Conservation (phyloP, 2,888 invertebrate genomes). For the Acrobasis consociella region DNA sequence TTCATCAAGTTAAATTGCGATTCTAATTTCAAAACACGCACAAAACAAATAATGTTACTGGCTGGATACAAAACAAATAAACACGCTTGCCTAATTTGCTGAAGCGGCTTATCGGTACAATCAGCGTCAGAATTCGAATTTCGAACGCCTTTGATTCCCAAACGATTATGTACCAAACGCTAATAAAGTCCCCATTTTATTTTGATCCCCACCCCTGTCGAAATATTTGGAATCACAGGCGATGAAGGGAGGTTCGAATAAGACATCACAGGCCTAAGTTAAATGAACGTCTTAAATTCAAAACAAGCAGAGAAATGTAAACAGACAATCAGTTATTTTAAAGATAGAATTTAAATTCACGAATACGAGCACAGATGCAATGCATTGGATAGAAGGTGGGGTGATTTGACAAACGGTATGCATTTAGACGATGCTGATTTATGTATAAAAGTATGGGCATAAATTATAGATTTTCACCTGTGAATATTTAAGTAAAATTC, state of each 20-base stretch:
- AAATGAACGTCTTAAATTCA: conserved; percentile 65
- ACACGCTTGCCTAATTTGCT: conserved; percentile 54
- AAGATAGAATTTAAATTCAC: conserved; percentile 64
- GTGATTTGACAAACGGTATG: conserved; percentile 69
- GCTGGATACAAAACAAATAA: conserved; percentile 50
- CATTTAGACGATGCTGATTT: conserved; percentile 42
- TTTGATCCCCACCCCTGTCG: conserved; percentile 41
- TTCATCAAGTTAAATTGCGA: conserved; percentile 3
- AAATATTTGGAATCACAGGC: conserved; percentile 33
- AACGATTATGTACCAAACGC: conserved; percentile 65
- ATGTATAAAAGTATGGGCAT: conserved; percentile 31
- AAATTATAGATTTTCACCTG: conserved; percentile 23
- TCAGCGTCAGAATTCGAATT: conserved; percentile 56
- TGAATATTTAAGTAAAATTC: not conserved
- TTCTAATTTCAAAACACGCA: conserved; percentile 6
- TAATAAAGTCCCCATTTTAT: conserved; percentile 64
- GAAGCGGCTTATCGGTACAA: conserved; percentile 64
- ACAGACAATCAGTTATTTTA: conserved; percentile 80
- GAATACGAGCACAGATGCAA: conserved; percentile 44
- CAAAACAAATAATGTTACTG: conserved; percentile 25
- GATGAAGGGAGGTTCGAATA: conserved; percentile 32
- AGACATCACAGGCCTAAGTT: conserved; percentile 49
- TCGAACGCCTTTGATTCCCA: conserved; percentile 64
- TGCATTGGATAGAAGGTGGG: conserved; percentile 33
- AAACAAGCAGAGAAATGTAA: conserved; percentile 76